These are phyloP conservation scores for Drosophila nigromelanica DNA, from an alignment of 1,140 invertebrate genomes.

Conservation along the genomic window DNA sequence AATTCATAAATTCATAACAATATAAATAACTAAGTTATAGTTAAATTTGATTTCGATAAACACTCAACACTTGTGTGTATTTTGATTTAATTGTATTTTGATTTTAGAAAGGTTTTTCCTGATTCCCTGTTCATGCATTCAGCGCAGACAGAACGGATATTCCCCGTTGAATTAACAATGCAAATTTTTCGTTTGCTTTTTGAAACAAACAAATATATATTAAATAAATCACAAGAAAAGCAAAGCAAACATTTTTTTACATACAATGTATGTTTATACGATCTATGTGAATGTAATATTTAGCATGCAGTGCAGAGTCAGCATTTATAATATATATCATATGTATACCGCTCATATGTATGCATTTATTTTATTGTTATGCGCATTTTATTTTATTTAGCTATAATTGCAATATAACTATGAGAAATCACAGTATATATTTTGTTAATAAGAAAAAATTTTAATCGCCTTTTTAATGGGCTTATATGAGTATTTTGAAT, in stretches of 20 bases:
- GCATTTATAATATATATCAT: background rate
- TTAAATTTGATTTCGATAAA: too few relatives aligned
- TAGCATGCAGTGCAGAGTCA: background rate
- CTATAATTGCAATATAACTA: too few relatives aligned
- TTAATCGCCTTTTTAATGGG: too few relatives aligned
- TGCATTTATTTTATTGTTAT: background rate
- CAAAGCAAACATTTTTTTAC: slow-evolving; percentile 18
- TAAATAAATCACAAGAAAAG: slow-evolving; percentile 19
- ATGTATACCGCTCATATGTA: background rate
- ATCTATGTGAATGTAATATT: slow-evolving; percentile 25
- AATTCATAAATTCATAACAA: too few relatives aligned
- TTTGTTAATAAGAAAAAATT: too few relatives aligned
- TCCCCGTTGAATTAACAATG: slow-evolving; percentile 41
- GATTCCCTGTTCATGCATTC: slow-evolving; percentile 5
- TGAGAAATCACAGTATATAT: too few relatives aligned
- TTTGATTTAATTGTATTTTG: background rate
- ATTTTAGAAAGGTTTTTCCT: background rate
- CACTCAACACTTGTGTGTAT: too few relatives aligned
- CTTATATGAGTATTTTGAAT: too few relatives aligned
- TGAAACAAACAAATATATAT: slow-evolving; percentile 23
- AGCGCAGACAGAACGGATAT: slow-evolving; percentile 57
- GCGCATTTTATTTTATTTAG: background rate
- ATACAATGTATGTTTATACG: slow-evolving; percentile 1
- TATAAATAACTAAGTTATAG: too few relatives aligned
- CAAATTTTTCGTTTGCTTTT: slow-evolving; percentile 30